Evolutionary conservation across 37 sponge, comb jelly and placozoan genomes (phyloP).

Genomic region (Ianthella basta): DNA sequence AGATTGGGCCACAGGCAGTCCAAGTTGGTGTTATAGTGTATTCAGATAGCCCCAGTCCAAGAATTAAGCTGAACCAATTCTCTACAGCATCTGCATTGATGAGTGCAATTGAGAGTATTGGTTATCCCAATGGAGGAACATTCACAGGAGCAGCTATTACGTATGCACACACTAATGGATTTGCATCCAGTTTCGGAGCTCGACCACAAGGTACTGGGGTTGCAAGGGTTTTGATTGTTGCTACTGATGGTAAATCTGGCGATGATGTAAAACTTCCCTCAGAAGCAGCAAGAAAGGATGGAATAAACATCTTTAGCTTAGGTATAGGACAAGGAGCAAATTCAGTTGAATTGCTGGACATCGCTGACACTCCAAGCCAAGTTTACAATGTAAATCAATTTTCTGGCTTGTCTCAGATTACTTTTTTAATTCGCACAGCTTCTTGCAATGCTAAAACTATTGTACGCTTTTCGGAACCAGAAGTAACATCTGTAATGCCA

Average conservation of each 20-base stretch:
- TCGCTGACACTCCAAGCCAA: conserved; percentile 12
- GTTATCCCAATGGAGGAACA: conserved; percentile 29
- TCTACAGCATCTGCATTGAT: neutral
- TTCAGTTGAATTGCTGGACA: neutral
- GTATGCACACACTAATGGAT: neutral
- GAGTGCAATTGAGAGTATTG: neutral
- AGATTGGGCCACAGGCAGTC: neutral
- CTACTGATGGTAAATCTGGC: conserved; percentile 25
- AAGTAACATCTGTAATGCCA: neutral
- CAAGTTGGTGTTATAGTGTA: conserved; percentile 22
- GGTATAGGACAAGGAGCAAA: conserved; percentile 37
- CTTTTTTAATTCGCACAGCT: conserved; percentile 2
- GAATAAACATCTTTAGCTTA: conserved; percentile 8
- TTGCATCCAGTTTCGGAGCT: conserved; percentile 12
- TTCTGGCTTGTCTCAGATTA: neutral
- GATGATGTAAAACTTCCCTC: conserved; percentile 17
- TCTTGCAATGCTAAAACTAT: neutral
- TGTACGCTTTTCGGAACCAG: neutral
- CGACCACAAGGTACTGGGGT: neutral
- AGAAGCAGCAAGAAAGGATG: neutral
- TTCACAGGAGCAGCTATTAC: conserved; percentile 23
- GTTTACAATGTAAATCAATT: conserved; percentile 2
- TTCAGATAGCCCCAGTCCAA: neutral
- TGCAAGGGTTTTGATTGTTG: conserved; percentile 24
- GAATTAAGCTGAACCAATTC: neutral